phyloP scores from a whole-genome alignment of 1,140 invertebrate genomes.

The Aphaenogaster ashmeadi region DNA sequence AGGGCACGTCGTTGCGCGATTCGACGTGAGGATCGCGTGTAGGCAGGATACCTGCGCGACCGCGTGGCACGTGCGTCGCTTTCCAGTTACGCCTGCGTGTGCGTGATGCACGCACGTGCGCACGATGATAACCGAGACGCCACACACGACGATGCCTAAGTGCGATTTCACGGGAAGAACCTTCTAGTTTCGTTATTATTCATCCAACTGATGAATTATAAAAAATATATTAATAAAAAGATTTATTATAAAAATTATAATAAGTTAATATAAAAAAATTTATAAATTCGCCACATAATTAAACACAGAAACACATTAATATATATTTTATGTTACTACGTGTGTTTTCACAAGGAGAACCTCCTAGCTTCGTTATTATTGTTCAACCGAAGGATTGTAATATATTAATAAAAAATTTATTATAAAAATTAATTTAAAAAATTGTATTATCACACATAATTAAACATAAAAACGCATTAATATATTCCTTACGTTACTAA shows the following conservation, averaged over 20 bases:
- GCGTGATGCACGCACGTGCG: constrained; percentile 63
- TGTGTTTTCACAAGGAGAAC: too few species aligned
- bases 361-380: too few species aligned
- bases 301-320: neutral
- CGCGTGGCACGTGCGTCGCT: constrained; percentile 71
- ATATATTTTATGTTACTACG: too few species aligned
- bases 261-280: neutral
- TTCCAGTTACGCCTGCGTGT: constrained; percentile 68
- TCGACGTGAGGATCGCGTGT: constrained; percentile 35
- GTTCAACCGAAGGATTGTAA: too few species aligned
- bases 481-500: too few species aligned
- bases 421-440: too few species aligned
- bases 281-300: neutral
- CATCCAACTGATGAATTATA: neutral
- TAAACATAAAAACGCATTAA: too few species aligned
- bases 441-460: too few species aligned
- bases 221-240: neutral
- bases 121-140: neutral
- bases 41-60: constrained; percentile 56
- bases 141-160: constrained; percentile 8
- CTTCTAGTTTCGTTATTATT: neutral
- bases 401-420: too few species aligned
- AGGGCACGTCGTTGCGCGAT: constrained; percentile 16
- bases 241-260: neutral
- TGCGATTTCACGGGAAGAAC: neutral